Conservation (phyloP, 2,888 invertebrate species). For the Erebia epiphron region DNA sequence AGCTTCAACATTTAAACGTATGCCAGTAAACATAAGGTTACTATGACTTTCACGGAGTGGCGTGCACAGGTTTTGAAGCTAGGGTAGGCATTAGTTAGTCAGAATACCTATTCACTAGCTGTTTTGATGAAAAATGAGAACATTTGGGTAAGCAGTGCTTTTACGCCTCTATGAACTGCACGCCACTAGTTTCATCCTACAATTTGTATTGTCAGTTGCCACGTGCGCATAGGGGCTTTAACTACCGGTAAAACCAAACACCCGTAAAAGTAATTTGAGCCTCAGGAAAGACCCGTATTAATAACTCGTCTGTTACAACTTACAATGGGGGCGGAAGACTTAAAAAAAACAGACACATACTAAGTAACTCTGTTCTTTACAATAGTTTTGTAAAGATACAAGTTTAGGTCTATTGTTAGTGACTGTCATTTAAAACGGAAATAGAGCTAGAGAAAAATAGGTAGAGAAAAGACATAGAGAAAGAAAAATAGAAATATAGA, state of each 20-base stretch:
- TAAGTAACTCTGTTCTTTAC: not conserved
- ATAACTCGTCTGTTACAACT: constrained; percentile 29
- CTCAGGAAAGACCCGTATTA: constrained; percentile 25
- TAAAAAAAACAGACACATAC: not conserved
- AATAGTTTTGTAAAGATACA: not conserved
- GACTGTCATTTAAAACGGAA: constrained; percentile 1
- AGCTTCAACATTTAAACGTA: not conserved
- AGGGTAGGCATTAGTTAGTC: too few relatives aligned
- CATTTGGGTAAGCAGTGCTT: too few relatives aligned
- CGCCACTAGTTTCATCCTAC: too few relatives aligned
- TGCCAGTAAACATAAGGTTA: constrained; percentile 13
- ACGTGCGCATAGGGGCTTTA: constrained; percentile 22
- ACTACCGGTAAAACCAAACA: constrained; percentile 22
- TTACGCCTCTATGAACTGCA: too few relatives aligned
- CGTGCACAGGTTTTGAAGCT: too few relatives aligned
- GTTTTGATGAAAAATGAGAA: too few relatives aligned
- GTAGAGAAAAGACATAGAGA: too few relatives aligned
- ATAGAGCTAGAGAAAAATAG: too few relatives aligned
- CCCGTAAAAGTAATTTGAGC: constrained; percentile 23
- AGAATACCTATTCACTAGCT: too few relatives aligned
- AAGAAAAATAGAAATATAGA: too few relatives aligned
- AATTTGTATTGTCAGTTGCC: constrained; percentile 11
- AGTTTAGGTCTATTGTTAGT: constrained; percentile 2
- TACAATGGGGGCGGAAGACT: constrained; percentile 29
- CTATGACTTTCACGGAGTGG: constrained; percentile 13